These are phyloP conservation scores for Epirrita christyi DNA, from an alignment of 2,888 invertebrate species.

Conservation along the genomic window DNA sequence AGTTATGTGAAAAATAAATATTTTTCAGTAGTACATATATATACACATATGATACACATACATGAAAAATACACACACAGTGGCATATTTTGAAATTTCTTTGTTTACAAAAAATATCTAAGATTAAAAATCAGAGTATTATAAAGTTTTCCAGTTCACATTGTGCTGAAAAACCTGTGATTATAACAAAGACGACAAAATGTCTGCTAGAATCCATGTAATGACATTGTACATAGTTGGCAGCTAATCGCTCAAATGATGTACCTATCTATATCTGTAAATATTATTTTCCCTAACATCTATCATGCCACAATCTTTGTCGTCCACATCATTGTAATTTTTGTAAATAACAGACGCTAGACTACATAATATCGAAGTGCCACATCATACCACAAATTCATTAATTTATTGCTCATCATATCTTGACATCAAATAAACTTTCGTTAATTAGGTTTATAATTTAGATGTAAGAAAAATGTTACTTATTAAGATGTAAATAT, in stretches of 20 bases:
- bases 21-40: too few species aligned
- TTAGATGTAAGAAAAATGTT: slow-evolving; percentile 60
- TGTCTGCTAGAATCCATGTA: slow-evolving; percentile 61
- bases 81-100: too few species aligned
- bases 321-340: slow-evolving; percentile 44
- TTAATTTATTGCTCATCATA: slow-evolving; percentile 83
- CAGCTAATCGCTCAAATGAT: slow-evolving; percentile 65
- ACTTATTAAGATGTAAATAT: slow-evolving; percentile 79
- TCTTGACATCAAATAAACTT: slow-evolving; percentile 67
- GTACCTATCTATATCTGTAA: slow-evolving; percentile 65
- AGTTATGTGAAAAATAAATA: too few species aligned
- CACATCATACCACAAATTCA: slow-evolving; percentile 75
- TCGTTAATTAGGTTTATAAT: slow-evolving; percentile 78
- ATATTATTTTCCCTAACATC: slow-evolving; percentile 55
- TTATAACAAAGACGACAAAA: not conserved
- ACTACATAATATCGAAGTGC: slow-evolving; percentile 60
- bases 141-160: not conserved
- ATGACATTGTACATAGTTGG: slow-evolving; percentile 67
- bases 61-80: too few species aligned
- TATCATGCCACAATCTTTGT: slow-evolving; percentile 49
- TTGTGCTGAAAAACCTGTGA: slow-evolving; percentile 1
- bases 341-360: slow-evolving; percentile 66
- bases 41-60: too few species aligned
- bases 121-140: too few species aligned
- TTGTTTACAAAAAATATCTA: too few species aligned